Evolutionary conservation across 2,113 vertebrate species (phyloP), one percentile per base, ranked within the genome.

Genomic region (Actenoides lindsayi): DNA sequence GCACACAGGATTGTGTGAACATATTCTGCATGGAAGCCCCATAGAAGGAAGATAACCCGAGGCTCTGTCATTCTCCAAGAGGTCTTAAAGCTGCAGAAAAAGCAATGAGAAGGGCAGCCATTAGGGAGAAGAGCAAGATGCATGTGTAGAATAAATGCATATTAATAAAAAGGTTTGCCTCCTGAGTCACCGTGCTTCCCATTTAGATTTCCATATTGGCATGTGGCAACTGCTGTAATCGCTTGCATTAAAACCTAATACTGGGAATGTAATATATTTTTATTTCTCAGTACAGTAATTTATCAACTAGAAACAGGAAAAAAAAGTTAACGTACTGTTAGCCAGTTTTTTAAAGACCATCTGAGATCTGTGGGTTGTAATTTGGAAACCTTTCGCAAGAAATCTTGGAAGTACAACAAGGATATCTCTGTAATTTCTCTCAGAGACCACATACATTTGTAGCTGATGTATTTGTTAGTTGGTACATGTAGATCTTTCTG

Each of bases 61-160:
- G 37, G 35, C 37, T 86, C 48, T 87, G 62, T 56, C 24, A 18
- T 69, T 65, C 57, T 86, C 12, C 33, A 17, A 59, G 85, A 77
- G 35, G 59, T n/a, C 4, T 1, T 79, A 88, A 64, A 59, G 27
- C 68, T 63, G 57, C 51, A 46, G 64, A 57, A 92, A 60, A 96
- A 28, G 33, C 83, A 85, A 81, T 10, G 9, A 87, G 39, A 90
- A 92, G 42, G 56, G 16, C 76, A 86, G 48, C 79, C 73, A 30
- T 60, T 67, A 83, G 85, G 68, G 87, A 93, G 87, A 88, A 69
- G 68, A 77, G 75, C 82, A 87, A 70, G 79, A 90, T 89, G 42
- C 76, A 48, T 64, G 64, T 75, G 62, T 94, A 62, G 95, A 93
- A 95, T 89, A 95, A 91, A 87, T 86, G 42, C 37, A 64, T 92